Percentiles rank a stretch among this genome's conserved stretches.
Conservation (phyloP, 2,888 invertebrate genomes). For the Ptychoptera albimana region DNA sequence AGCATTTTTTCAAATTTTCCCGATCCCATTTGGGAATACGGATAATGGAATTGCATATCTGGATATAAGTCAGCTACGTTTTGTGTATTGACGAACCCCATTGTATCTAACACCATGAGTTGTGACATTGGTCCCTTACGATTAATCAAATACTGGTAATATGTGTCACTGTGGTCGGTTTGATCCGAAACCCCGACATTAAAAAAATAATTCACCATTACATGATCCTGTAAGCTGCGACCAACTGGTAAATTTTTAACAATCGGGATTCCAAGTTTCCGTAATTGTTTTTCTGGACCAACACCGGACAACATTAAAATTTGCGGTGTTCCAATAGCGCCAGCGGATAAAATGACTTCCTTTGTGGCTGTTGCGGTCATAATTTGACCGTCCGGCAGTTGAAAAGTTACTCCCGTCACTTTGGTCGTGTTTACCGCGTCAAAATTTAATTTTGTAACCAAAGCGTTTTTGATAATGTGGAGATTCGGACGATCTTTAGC, state of each 20-base stretch:
- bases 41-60: slow-evolving; percentile 38
- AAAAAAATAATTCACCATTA: background rate
- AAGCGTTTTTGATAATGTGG: slow-evolving; percentile 38
- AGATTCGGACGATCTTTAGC: slow-evolving; percentile 37
- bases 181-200: slow-evolving; percentile 4
- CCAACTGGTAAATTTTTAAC: slow-evolving; percentile 46
- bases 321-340: slow-evolving; percentile 63
- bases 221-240: slow-evolving; percentile 51
- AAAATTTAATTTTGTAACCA: slow-evolving; percentile 37
- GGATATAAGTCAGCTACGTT: slow-evolving; percentile 35
- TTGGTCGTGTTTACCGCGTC: slow-evolving; percentile 29
- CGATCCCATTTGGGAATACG: slow-evolving; percentile 23
- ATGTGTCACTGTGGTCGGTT: slow-evolving; percentile 12
- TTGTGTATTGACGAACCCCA: slow-evolving; percentile 39
- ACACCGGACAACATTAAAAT: slow-evolving; percentile 66
- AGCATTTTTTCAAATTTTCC: background rate
- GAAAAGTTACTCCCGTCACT: slow-evolving; percentile 26
- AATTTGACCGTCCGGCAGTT: background rate
- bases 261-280: slow-evolving; percentile 35
- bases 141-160: slow-evolving; percentile 28
- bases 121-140: slow-evolving; percentile 31
- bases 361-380: slow-evolving; percentile 32
- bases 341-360: slow-evolving; percentile 61
- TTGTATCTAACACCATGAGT: slow-evolving; percentile 31
- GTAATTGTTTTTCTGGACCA: slow-evolving; percentile 44